Conservation (phyloP, 2,888 invertebrate species). For the Petrolisthes cinctipes region DNA sequence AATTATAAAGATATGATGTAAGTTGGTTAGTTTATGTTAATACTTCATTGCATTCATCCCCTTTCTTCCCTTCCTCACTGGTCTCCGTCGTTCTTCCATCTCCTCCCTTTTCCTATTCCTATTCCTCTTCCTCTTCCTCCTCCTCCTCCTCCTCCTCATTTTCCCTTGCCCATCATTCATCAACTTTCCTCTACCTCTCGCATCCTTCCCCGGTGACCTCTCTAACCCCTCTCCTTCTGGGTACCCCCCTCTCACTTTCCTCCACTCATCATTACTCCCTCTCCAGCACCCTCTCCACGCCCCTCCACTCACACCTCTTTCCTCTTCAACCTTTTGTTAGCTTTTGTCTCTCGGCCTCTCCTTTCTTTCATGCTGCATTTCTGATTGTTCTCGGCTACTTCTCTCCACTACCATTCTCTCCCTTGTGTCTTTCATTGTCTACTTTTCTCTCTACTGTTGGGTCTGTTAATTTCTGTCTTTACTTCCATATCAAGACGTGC, state of each 20-base stretch:
- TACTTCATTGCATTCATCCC: not conserved
- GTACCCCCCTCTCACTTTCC: not conserved
- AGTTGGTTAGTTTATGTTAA: too few species aligned
- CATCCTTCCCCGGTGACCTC: not conserved
- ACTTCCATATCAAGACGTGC: too few species aligned
- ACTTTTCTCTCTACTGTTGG: not conserved
- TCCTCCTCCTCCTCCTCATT: slow-evolving; percentile 24
- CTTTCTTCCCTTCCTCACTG: not conserved
- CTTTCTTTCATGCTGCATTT: not conserved
- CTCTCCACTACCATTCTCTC: not conserved
- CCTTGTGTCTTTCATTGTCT: not conserved
- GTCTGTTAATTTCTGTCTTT: too few species aligned
- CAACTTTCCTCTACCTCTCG: slow-evolving; percentile 4
- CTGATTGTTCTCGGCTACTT: not conserved
- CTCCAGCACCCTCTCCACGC: not conserved
- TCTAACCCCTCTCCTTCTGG: not conserved
- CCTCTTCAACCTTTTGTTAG: not conserved
- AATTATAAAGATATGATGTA: too few species aligned
- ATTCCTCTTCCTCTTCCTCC: not conserved
- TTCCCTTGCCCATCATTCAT: slow-evolving; percentile 4
- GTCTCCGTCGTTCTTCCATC: not conserved
- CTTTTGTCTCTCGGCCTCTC: not conserved
- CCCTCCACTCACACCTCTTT: not conserved
- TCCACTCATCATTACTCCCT: not conserved
- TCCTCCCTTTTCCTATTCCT: not conserved